Evolutionary conservation across 2,113 vertebrate genomes (phyloP).

Genomic region (Phasianus colchicus): DNA sequence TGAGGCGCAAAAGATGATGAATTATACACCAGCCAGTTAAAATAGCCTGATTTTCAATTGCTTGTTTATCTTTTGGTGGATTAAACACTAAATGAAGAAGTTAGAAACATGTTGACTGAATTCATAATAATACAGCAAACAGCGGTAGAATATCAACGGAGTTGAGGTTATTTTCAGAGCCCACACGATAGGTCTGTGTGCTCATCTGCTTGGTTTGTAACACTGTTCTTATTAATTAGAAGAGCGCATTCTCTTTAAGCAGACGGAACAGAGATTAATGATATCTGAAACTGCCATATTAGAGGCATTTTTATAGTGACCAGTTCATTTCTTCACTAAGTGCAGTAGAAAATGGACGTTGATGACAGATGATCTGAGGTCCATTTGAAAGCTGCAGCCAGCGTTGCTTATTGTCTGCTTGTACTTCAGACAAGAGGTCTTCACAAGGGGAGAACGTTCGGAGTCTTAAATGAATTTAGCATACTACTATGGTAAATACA

Average conservation of each 20-base stretch:
- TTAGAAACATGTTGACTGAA: neutral
- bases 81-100: neutral
- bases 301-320: conserved; percentile 40
- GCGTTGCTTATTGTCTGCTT: neutral
- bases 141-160: neutral
- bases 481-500: neutral
- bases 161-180: neutral
- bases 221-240: conserved; percentile 24
- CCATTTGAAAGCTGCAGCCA: conserved; percentile 8
- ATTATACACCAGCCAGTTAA: neutral
- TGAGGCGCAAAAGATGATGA: neutral
- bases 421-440: neutral
- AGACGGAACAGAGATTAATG: conserved; percentile 61
- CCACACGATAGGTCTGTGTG: neutral
- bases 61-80: neutral
- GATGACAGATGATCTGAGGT: conserved; percentile 27
- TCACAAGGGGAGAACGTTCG: neutral
- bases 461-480: neutral
- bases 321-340: conserved; percentile 34
- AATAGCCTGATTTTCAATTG: neutral
- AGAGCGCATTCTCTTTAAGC: conserved; percentile 37
- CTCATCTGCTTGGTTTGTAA: neutral
- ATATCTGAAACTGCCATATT: conserved; percentile 53
- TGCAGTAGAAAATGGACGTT: conserved; percentile 42
- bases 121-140: neutral